Base-by-base conservation (phyloP, 2,797 vertebrate genomes). In the Tiaroga cobitis region DNA sequence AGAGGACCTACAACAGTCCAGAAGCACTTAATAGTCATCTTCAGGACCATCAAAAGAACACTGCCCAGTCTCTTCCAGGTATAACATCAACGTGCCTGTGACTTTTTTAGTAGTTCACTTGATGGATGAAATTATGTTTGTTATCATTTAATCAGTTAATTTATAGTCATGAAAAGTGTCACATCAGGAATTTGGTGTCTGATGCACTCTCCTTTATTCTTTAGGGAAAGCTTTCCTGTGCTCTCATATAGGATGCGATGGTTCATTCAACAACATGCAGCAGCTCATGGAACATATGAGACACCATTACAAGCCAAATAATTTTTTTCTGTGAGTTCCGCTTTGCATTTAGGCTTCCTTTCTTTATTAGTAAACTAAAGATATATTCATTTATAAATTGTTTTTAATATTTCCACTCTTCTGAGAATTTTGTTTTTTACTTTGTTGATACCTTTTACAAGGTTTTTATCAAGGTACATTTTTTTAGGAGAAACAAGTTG, bases 261-360 rank as follows among this genome's bases (percentile, higher is more conserved):
- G 96, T 59, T 96, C 95, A 49, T 96, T 98, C 89, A 92, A 96
- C 85, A 95, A 93, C 95, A 99, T 99, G 98, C 96, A 97, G 91
- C 96, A 96, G 76, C 95, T 99, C 83, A 96, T 99, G 97, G 93
- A 94, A 19, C 98, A 99, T 73, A 94, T 95, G 94, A 96, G 97
- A 89, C 95, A 95, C 80, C 98, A 99, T 88, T 96, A 99, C 95
- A 99, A 99, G 87, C 97, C 97, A 3, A 99, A 98, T 90, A 95
- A 96, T 56, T 99, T 96, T 92, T 99, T 97, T 91, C 93, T 98
- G 98, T 99, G 92, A 96, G 98, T 90, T 37, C 2, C 0, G 21
- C 19, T 68, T 78, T 70, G 56, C 32, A 24, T 34, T 24, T 39
- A 56, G 39, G 16, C 56, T 43, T 41, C 8, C 2, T 63, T 43